Evolutionary conservation across 2,888 invertebrate genomes (phyloP).

Genomic region (Meghimatium bilineatum): DNA sequence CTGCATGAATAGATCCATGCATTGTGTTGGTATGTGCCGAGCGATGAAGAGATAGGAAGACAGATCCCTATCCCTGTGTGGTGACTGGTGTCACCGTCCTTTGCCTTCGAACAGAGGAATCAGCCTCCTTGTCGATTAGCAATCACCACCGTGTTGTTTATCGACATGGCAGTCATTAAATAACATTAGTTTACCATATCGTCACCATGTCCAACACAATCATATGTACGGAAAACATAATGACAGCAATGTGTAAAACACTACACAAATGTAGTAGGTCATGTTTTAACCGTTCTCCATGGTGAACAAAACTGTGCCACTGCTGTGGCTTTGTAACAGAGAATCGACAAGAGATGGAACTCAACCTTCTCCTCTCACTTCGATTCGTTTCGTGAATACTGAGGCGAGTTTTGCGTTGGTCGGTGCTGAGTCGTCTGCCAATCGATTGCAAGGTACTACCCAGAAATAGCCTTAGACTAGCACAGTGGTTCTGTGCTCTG

Average conservation of each 20-base stretch:
- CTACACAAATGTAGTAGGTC: neutral
- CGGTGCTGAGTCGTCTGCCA: conserved; percentile 13
- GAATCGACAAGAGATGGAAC: conserved; percentile 22
- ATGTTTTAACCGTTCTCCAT: conserved; percentile 56
- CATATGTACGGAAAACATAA: neutral
- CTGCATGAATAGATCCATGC: conserved; percentile 57
- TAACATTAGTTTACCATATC: conserved; percentile 33
- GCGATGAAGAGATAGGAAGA: conserved; percentile 41
- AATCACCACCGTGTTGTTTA: neutral
- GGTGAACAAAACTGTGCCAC: conserved; percentile 32
- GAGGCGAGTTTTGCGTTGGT: conserved; percentile 39
- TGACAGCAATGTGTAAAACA: neutral
- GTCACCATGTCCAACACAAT: neutral
- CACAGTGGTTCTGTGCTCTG: neutral
- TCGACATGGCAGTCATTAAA: conserved; percentile 32
- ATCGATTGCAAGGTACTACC: conserved; percentile 38
- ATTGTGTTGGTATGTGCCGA: conserved; percentile 52
- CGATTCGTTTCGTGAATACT: conserved; percentile 42
- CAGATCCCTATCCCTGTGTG: conserved; percentile 29
- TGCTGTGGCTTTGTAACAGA: neutral
- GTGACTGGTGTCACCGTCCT: conserved; percentile 21
- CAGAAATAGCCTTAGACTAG: neutral
- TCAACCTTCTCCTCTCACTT: conserved; percentile 8
- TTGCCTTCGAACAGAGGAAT: conserved; percentile 10
- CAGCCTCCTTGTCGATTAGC: conserved; percentile 6